These are phyloP conservation scores for Hyperopisus bebe DNA, from an alignment of 2,113 vertebrate genomes.

Conservation along the genomic window DNA sequence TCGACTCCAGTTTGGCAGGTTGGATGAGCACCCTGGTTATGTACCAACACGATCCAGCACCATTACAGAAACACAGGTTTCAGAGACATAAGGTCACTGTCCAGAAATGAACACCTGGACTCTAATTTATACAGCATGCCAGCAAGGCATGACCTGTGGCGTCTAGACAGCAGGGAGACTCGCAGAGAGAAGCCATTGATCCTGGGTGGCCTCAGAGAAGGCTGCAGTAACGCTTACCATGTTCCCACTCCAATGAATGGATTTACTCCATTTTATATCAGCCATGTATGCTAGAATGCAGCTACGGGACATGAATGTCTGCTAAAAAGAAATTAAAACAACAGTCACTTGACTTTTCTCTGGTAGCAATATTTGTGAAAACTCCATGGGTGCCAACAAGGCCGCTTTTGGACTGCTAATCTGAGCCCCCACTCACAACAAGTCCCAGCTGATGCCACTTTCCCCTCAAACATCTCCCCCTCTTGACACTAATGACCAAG, in stretches of 20 bases:
- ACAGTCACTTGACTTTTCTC: not conserved
- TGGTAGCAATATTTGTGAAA: not conserved
- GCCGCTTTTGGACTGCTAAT: not conserved
- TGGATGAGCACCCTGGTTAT: not conserved
- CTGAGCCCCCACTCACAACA: not conserved
- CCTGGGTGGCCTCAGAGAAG: not conserved
- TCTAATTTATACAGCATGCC: not conserved
- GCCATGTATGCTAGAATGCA: not conserved
- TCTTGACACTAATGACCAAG: conserved; percentile 10
- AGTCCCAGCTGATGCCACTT: not conserved
- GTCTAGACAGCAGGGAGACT: not conserved
- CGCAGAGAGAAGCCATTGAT: not conserved
- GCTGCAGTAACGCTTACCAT: not conserved
- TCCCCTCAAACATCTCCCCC: not conserved
- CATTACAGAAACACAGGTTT: not conserved
- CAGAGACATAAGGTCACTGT: not conserved
- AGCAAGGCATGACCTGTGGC: not conserved
- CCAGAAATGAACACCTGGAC: not conserved
- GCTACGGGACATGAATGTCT: not conserved
- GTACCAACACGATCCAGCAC: not conserved
- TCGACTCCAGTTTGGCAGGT: not conserved
- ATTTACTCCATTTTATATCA: not conserved
- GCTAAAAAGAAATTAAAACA: not conserved
- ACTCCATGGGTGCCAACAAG: not conserved
- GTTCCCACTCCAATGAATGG: not conserved